phyloP scores from a whole-genome alignment of 2,888 invertebrate genomes.

The Trichacis sp. region DNA sequence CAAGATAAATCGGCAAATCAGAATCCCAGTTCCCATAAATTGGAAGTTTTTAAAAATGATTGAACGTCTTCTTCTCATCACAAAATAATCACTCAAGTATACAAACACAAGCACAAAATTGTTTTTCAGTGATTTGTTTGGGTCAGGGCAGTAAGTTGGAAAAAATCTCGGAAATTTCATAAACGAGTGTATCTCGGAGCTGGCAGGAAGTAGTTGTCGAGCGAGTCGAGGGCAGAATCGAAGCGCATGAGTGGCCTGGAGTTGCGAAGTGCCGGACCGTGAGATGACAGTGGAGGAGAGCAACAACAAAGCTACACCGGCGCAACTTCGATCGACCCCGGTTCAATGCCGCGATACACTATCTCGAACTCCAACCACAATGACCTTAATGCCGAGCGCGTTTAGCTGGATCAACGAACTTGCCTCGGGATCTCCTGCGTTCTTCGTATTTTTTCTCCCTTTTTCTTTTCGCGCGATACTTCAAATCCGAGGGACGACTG shows the following conservation, averaged over 20 bases:
- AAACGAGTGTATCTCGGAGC: not conserved
- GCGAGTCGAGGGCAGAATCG: not conserved
- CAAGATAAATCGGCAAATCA: too few species aligned
- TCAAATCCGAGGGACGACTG: slow-evolving; percentile 30
- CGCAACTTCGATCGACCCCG: slow-evolving; percentile 44
- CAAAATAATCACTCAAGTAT: too few species aligned
- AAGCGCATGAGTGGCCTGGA: slow-evolving; percentile 16
- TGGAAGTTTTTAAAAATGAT: too few species aligned
- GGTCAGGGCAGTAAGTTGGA: too few species aligned
- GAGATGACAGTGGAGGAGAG: slow-evolving; percentile 44
- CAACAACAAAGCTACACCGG: slow-evolving; percentile 40
- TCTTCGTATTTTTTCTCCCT: slow-evolving; percentile 36
- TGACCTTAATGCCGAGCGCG: slow-evolving; percentile 50
- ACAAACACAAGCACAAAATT: too few species aligned
- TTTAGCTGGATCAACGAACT: slow-evolving; percentile 46
- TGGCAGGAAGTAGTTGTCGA: not conserved
- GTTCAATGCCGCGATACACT: slow-evolving; percentile 45
- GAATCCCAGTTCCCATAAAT: too few species aligned
- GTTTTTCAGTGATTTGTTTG: too few species aligned
- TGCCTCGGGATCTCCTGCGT: slow-evolving; percentile 25
- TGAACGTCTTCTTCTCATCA: too few species aligned
- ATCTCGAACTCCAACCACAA: slow-evolving; percentile 44
- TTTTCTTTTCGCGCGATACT: not conserved
- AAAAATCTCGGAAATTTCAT: too few species aligned
- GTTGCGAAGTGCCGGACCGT: slow-evolving; percentile 46